Evolutionary conservation across 2,113 vertebrate genomes (phyloP).

Genomic region (Poecile atricapillus): DNA sequence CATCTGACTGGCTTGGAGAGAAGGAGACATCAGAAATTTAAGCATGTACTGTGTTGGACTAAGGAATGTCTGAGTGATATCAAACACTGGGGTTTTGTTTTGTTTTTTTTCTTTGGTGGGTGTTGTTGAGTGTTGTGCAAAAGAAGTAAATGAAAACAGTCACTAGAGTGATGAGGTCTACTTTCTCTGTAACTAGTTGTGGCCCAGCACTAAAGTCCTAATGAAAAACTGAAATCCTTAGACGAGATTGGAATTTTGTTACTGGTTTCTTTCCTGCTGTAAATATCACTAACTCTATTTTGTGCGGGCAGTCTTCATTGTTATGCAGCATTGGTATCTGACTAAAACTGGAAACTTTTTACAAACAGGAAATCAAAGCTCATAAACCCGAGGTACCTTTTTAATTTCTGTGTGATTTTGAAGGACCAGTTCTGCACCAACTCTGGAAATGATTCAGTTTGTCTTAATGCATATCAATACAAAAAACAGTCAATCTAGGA

Average conservation of each 20-base stretch:
- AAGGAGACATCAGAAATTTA: neutral
- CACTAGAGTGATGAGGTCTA: neutral
- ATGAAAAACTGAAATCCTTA: neutral
- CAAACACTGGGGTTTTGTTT: neutral
- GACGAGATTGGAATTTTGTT: neutral
- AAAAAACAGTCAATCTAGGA: neutral
- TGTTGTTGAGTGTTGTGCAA: neutral
- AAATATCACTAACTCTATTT: neutral
- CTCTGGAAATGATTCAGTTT: neutral
- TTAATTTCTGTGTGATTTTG: neutral
- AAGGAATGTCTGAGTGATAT: neutral
- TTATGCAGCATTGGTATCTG: neutral
- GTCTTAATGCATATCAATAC: neutral
- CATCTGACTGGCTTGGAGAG: neutral
- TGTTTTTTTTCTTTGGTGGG: no score
- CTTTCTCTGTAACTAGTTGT: neutral
- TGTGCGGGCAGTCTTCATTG: neutral
- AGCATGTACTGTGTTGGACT: neutral
- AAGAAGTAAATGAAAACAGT: neutral
- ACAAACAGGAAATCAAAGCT: neutral
- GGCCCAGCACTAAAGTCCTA: neutral
- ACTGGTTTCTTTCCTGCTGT: neutral
- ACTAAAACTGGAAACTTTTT: neutral
- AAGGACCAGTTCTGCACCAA: neutral
- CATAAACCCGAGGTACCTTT: neutral